Conservation (phyloP, 2,888 invertebrate species). For the Ennomos erosarius region DNA sequence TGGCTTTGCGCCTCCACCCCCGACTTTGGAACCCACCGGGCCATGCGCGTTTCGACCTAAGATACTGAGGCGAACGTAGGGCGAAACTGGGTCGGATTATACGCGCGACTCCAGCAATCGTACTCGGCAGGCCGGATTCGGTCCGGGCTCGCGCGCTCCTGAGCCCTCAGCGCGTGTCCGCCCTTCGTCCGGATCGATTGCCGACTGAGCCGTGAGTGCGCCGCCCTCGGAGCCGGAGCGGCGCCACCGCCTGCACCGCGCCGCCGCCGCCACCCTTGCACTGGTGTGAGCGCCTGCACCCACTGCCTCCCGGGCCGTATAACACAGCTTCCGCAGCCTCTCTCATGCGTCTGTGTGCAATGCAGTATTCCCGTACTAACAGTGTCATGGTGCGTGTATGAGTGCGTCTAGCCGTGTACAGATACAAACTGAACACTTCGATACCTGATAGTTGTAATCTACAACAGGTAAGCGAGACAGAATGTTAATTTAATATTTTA, state of each 20-base stretch:
- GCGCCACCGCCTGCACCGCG: constrained; percentile 9
- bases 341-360: constrained; percentile 23
- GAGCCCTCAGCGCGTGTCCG: constrained; percentile 30
- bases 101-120: constrained; percentile 80
- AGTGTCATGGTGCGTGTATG: constrained; percentile 37
- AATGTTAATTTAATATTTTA: background rate
- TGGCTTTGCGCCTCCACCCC: background rate
- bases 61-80: constrained; percentile 13
- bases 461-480: constrained; percentile 24
- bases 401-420: constrained; percentile 30
- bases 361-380: constrained; percentile 26
- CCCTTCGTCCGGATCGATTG: constrained; percentile 17
- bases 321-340: constrained; percentile 28
- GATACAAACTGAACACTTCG: constrained; percentile 24
- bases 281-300: constrained; percentile 40
- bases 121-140: constrained; percentile 63
- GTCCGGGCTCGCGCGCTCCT: constrained; percentile 58
- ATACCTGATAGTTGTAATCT: constrained; percentile 6
- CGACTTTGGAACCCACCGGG: constrained; percentile 38
- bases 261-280: constrained; percentile 44
- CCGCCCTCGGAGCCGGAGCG: constrained; percentile 13
- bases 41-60: constrained; percentile 66
- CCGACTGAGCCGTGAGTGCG: constrained; percentile 32
- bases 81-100: constrained; percentile 46
- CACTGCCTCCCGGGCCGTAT: constrained; percentile 52